Evolutionary conservation across 2,888 invertebrate genomes (phyloP), one percentile per base, ranked within the genome.

Genomic region (Steinernema hermaphroditum): DNA sequence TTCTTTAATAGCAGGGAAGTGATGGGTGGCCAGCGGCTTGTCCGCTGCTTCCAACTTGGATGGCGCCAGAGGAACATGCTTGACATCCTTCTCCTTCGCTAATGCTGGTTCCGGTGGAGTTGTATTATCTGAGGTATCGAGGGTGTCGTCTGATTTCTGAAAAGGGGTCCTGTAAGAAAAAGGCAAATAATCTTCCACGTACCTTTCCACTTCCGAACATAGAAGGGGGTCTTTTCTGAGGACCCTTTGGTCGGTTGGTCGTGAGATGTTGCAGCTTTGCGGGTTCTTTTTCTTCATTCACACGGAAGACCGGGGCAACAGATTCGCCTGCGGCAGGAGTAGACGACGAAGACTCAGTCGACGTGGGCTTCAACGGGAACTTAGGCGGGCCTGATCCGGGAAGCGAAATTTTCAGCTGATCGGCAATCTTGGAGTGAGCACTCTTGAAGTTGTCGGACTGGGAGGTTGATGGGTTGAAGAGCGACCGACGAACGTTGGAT

Each of bases 251-350:
- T 16, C 62, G 27, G 32, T 62, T 62, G 1, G 62, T 62, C 12
- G 62, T 62, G 16, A 62, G 29, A 29, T 62, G 62, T 27, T 62
- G 62, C 14, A 62, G 32, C n/a, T 62, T 62, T 22, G 32, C 14
- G 27, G 16, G 32, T 32, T 62, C 29, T 29, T 62, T 29, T 12
- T 62, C 62, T 46, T 46, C 46, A 19, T 4, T 2, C 16, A 9
- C 4, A 4, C 32, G 62, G 34, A 32, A 27, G 16, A 32, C 32
- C 16, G 62, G 32, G 6, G 9, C 12, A 29, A 2, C 16, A 29
- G 62, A 27, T 1, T 62, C 62, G 2, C 14, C 62, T 4, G 2
- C 54, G 8, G 24, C 54, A 14, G 19, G 27, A 16, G 6, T 54
- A 1, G 62, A 32, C 32, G 62, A 27, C 16, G 62, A 16, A 14